Conservation (phyloP, 92 coral and sea anemone species). For the Epizoanthus fatuus region DNA sequence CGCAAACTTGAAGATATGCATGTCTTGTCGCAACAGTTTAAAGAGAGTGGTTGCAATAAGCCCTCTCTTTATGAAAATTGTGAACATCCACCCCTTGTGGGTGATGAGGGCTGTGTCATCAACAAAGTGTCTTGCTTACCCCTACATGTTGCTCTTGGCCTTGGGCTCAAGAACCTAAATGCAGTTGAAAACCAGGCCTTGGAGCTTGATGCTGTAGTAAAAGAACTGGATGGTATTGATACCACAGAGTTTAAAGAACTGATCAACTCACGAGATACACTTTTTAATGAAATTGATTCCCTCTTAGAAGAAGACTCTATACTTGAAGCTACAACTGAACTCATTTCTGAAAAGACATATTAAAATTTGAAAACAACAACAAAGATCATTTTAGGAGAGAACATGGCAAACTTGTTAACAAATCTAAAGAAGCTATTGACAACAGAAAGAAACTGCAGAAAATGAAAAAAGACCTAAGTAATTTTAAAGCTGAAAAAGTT, state of each 20-base stretch:
- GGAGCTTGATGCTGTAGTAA: not conserved
- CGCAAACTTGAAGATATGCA: constrained; percentile 10
- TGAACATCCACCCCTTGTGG: constrained; percentile 1
- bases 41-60: not conserved
- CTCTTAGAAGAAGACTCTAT: constrained; percentile 1
- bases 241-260: not conserved
- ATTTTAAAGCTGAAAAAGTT: not conserved
- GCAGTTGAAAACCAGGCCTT: constrained; percentile 6
- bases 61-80: constrained; percentile 1
- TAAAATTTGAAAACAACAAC: not conserved
- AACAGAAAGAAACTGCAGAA: not conserved
- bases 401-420: constrained; percentile 1
- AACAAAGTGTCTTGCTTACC: constrained; percentile 8
- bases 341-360: constrained; percentile 2
- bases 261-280: not conserved
- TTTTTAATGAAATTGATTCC: not conserved
- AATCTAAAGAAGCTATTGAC: constrained; percentile 1
- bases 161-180: constrained; percentile 12
- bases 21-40: not conserved
- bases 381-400: constrained; percentile 1
- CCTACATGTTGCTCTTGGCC: constrained; percentile 17
- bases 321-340: constrained; percentile 1
- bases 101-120: not conserved
- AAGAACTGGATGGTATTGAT: not conserved
- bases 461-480: not conserved